Evolutionary conservation across 1,140 invertebrate genomes (phyloP), one percentile per base, ranked within the genome.

Genomic region (Drosophila burlai): DNA sequence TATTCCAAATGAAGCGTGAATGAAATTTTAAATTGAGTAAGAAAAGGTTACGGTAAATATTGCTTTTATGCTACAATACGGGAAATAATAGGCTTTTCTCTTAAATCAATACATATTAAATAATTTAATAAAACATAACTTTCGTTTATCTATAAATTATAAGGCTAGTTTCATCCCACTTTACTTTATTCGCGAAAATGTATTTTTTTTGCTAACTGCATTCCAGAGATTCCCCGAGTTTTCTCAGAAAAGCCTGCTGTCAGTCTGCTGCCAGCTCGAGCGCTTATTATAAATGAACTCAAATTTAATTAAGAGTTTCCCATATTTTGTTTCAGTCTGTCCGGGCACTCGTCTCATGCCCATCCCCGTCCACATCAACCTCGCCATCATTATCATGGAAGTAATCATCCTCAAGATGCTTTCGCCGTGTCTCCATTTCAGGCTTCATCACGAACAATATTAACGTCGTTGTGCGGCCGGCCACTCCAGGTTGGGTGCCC

Each of bases 221-320:
- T 18, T 29, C 11, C 40, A 24, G 38, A 36, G 34, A 40, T 64
- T 55, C 16, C 0, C 4, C 9, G 26, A 61, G 21, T 13, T 76
- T 76, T 31, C 38, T 49, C 36, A 40, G 15, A 65, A 72, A 49
- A 45, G 62, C 62, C 64, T 55, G 64, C 49, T 68, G 64, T 68
- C 64, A 68, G 49, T 36, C 40, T 46, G 47, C 42, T 69, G 59
- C 66, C 34, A 36, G 67, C 62, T 66, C 38, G 57, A 66, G 76
- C 64, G 74, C 74, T 83, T 75, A 81, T 90, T 74, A 82, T 80
- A 85, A 90, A 90, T 91, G 86, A 90, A 90, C 79, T 91, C 13
- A 85, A 90, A 91, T 90, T 90, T 90, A 90, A 90, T 90, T 90
- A 91, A 85, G 82, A 81, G 72, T 63, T 66, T 64, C 54, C 73